A percentile compares a stretch with the other conserved stretches of the same genome.
These are phyloP conservation scores for Sphenopsis melanotis DNA, from an alignment of 2,797 vertebrate species.

Conservation along the genomic window DNA sequence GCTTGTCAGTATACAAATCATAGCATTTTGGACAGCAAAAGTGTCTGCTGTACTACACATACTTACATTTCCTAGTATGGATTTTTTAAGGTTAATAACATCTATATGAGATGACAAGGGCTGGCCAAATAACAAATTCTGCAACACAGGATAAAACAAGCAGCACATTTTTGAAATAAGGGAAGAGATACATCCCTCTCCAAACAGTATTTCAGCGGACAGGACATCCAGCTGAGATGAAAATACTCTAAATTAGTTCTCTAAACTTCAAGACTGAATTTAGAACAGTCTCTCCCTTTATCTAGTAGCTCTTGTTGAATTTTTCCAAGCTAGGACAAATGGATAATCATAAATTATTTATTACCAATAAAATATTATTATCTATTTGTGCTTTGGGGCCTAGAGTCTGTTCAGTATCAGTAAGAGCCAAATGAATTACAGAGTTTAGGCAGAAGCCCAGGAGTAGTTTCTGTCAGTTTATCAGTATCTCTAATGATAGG, in stretches of 20 bases:
- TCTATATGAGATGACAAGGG: neutral
- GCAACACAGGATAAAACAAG: neutral
- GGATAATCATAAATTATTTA: neutral
- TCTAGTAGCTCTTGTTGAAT: neutral
- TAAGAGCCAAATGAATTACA: neutral
- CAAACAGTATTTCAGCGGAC: neutral
- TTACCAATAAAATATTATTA: neutral
- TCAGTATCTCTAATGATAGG: neutral
- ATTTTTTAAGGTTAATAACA: neutral
- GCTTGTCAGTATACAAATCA: neutral
- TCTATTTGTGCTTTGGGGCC: neutral
- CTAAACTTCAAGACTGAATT: neutral
- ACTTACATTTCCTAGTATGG: neutral
- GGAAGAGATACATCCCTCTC: neutral
- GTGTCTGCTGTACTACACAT: neutral
- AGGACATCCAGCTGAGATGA: neutral
- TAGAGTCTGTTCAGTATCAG: neutral
- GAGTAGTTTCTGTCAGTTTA: neutral
- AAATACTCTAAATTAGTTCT: neutral
- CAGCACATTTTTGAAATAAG: neutral
- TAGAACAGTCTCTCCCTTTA: neutral
- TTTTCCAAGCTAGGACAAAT: neutral
- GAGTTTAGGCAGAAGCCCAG: neutral
- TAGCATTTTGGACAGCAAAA: neutral
- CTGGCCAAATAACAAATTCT: neutral